phyloP scores from a whole-genome alignment of 2,888 invertebrate genomes.

The Timandra comae region DNA sequence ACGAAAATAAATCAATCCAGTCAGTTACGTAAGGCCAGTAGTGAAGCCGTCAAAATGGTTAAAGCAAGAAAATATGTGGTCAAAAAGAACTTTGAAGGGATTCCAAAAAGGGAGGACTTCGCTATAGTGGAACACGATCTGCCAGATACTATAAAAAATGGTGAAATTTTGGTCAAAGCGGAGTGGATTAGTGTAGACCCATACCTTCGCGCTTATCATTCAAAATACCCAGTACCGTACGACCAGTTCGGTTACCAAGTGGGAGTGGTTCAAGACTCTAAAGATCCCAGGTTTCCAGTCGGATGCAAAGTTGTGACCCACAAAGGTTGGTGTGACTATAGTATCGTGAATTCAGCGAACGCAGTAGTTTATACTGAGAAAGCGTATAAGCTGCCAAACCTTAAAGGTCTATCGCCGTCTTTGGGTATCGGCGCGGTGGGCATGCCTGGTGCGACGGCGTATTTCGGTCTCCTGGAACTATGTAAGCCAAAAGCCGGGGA shows the following conservation, averaged over 20 bases:
- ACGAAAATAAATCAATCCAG: no score
- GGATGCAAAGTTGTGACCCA: conserved; percentile 77
- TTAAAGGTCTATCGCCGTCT: conserved; percentile 72
- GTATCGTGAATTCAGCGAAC: conserved; percentile 29
- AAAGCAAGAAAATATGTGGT: conserved; percentile 76
- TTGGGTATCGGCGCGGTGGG: conserved; percentile 79
- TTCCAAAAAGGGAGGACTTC: conserved; percentile 76
- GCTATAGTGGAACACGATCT: conserved; percentile 77
- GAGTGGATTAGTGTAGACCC: conserved; percentile 47
- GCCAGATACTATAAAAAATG: conserved; percentile 72
- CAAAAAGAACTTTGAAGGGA: conserved; percentile 72
- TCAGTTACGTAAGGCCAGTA: no score
- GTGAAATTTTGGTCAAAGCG: conserved; percentile 49
- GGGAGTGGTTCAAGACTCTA: conserved; percentile 54
- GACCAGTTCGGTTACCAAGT: conserved; percentile 32
- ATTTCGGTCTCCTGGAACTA: conserved; percentile 83
- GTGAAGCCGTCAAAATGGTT: conserved; percentile 54
- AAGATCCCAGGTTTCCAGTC: conserved; percentile 68
- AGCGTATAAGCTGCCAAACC: conserved; percentile 66
- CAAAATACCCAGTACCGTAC: conserved; percentile 17
- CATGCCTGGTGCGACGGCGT: conserved; percentile 84
- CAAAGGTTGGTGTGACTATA: conserved; percentile 81
- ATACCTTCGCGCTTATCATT: conserved; percentile 35
- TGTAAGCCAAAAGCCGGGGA: conserved; percentile 83
- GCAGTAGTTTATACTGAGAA: conserved; percentile 16